A percentile compares a stretch with the other conserved stretches of the same genome.
Evolutionary conservation across 2,113 vertebrate species (phyloP).

Genomic region (Melanerpes aurifrons): DNA sequence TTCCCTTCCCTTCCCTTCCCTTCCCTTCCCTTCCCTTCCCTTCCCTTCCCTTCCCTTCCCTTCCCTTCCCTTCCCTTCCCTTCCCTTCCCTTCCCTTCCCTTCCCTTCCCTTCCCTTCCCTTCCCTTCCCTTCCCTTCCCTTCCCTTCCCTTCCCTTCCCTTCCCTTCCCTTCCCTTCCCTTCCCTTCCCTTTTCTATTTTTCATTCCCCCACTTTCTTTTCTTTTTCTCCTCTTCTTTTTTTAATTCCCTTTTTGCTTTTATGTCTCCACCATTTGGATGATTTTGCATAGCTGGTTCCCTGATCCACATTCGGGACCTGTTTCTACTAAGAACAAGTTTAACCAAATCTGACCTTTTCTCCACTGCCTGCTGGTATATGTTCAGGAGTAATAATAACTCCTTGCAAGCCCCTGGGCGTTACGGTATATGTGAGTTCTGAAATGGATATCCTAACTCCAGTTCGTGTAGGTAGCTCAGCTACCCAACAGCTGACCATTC

Average conservation of each 20-base stretch:
- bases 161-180: not conserved
- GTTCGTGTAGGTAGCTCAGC: not conserved
- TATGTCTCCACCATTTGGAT: not conserved
- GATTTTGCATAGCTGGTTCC: not conserved
- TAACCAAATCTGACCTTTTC: conserved; percentile 29
- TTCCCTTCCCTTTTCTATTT: not conserved
- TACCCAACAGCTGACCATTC: conserved; percentile 24
- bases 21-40: no score
- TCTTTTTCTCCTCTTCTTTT: no score
- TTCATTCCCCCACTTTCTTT: no score
- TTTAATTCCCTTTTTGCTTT: not conserved
- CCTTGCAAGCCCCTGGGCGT: not conserved
- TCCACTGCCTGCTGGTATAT: not conserved
- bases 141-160: no score
- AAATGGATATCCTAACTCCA: not conserved
- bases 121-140: no score
- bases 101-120: no score
- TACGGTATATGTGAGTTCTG: not conserved
- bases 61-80: not conserved
- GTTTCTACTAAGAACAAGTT: not conserved
- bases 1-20: no score
- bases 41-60: no score
- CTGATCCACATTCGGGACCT: not conserved
- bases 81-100: no score
- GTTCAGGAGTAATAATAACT: conserved; percentile 13